Conservation (phyloP, 2,113 vertebrate species). For the Protobothrops flavoviridis region DNA sequence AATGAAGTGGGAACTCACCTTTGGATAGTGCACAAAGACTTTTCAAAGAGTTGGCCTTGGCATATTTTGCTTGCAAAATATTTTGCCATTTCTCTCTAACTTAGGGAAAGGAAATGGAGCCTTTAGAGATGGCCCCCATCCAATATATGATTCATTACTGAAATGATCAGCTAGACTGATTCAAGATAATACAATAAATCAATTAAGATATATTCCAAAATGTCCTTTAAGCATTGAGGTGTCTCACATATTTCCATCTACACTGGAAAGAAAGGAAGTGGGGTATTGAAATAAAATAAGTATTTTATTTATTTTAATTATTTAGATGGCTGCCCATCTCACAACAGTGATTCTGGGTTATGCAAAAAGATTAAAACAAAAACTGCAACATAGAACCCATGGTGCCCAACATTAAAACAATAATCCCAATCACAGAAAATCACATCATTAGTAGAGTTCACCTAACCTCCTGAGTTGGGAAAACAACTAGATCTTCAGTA, state of each 20-base stretch:
- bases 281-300: neutral
- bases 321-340: neutral
- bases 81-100: neutral
- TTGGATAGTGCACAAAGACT: neutral
- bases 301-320: neutral
- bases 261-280: neutral
- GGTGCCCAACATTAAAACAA: neutral
- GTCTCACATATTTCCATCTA: neutral
- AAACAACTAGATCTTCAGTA: neutral
- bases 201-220: neutral
- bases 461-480: neutral
- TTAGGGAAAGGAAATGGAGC: neutral
- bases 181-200: neutral
- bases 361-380: neutral
- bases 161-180: neutral
- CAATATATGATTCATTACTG: neutral
- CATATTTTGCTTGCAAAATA: neutral
- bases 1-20: neutral
- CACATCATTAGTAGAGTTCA: neutral
- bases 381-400: neutral
- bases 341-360: neutral
- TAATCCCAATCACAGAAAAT: neutral
- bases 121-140: neutral
- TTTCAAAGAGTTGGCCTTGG: neutral
- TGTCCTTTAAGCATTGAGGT: neutral